A percentile compares a stretch with the other conserved stretches of the same genome.
Conservation (phyloP, 1,140 invertebrate genomes). For the Ceratina japonica region DNA sequence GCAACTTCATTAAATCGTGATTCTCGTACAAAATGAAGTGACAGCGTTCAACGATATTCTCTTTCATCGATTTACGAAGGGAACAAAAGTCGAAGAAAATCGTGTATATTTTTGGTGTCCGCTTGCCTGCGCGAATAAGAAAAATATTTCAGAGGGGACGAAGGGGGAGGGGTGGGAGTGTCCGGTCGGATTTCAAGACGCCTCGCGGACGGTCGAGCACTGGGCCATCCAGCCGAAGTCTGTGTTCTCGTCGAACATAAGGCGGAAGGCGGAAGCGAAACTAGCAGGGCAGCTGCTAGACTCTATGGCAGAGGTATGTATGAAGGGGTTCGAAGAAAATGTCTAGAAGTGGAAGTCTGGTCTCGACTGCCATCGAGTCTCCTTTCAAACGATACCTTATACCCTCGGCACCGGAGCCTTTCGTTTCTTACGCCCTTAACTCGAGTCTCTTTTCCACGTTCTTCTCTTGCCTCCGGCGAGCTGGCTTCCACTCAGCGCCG, state of each 20-base stretch:
- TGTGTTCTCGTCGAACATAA: background rate
- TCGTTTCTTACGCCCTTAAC: conserved; percentile 45
- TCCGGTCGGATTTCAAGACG: background rate
- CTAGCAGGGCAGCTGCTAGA: background rate
- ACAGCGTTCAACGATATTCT: background rate
- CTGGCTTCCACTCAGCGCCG: conserved; percentile 39
- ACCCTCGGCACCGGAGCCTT: conserved; percentile 15
- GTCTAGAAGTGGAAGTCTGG: conserved; percentile 37
- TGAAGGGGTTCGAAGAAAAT: conserved; percentile 28
- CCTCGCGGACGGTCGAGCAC: background rate
- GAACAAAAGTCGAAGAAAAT: background rate
- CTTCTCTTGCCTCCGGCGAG: conserved; percentile 20
- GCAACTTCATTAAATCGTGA: background rate
- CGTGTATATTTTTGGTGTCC: background rate
- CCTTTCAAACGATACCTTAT: conserved; percentile 50
- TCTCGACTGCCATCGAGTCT: conserved; percentile 47
- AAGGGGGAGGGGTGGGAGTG: too few relatives aligned
- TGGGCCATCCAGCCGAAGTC: background rate
- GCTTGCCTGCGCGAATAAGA: background rate
- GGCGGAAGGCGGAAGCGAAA: conserved; percentile 18
- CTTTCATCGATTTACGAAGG: background rate
- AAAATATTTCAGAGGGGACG: too few relatives aligned
- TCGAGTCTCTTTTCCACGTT: conserved; percentile 28
- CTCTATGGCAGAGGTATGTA: background rate
- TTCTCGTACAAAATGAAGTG: background rate